Conservation (phyloP, 2,888 invertebrate species). For the Euphydryas editha region DNA sequence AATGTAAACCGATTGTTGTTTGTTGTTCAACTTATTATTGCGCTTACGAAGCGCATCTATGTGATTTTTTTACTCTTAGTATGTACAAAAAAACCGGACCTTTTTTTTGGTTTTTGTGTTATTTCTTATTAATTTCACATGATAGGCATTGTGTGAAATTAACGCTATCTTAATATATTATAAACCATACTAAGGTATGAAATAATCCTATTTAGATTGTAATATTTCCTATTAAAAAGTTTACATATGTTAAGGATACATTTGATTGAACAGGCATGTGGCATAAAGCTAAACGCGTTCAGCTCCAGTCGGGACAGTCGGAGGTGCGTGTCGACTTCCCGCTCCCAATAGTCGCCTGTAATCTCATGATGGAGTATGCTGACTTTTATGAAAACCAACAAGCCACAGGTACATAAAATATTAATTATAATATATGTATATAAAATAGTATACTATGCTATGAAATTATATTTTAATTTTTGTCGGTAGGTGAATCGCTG, state of each 20-base stretch:
- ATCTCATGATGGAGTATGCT: slow-evolving; percentile 98
- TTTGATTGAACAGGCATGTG: slow-evolving; percentile 87
- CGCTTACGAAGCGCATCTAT: no score
- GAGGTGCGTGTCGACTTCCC: slow-evolving; percentile 99
- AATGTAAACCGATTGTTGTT: no score
- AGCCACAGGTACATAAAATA: slow-evolving; percentile 86
- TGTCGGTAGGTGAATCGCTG: slow-evolving; percentile 87
- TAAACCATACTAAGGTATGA: no score
- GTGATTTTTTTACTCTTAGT: no score
- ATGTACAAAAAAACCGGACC: no score
- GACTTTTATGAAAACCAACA: slow-evolving; percentile 98
- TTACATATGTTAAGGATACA: background rate
- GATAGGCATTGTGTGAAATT: no score
- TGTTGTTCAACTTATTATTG: no score
- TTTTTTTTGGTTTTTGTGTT: no score
- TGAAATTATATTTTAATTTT: slow-evolving; percentile 2
- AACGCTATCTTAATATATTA: no score
- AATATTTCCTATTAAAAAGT: background rate
- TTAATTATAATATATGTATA: background rate
- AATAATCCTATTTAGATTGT: no score
- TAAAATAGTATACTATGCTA: background rate
- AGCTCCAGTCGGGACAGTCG: slow-evolving; percentile 94
- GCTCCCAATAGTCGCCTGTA: slow-evolving; percentile 98
- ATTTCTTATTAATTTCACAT: no score
- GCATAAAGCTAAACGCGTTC: slow-evolving; percentile 98